Evolutionary conservation across 1,140 invertebrate species (phyloP).

Genomic region (Formica selysi): DNA sequence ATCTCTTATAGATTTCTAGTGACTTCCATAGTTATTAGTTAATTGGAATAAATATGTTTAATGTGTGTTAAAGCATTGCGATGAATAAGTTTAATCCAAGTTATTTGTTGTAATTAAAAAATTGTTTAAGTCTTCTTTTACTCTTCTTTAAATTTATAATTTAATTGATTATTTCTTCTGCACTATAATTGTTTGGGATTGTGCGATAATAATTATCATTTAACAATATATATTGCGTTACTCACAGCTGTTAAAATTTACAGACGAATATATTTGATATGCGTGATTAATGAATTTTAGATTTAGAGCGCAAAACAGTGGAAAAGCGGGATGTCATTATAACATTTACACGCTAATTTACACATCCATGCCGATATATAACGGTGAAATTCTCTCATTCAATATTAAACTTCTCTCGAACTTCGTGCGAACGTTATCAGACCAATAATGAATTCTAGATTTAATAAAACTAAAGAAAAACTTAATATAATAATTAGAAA

Average conservation of each 20-base stretch:
- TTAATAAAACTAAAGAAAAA: too few relatives aligned
- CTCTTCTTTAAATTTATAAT: neutral
- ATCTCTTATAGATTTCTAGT: neutral
- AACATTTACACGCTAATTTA: conserved; percentile 37
- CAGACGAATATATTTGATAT: neutral
- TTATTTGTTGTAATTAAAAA: conserved; percentile 9
- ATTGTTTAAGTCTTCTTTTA: neutral
- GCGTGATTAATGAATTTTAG: conserved; percentile 62
- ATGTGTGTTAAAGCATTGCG: neutral
- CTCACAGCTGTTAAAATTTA: neutral
- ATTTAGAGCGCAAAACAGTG: conserved; percentile 17
- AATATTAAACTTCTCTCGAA: neutral
- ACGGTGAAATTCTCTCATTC: neutral
- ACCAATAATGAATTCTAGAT: too few relatives aligned
- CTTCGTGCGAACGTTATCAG: neutral
- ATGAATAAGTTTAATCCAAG: neutral
- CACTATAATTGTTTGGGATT: neutral
- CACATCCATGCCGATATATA: neutral
- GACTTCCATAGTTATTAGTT: neutral
- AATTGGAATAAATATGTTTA: neutral
- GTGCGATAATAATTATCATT: conserved; percentile 10
- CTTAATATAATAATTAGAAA: too few relatives aligned
- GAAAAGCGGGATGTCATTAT: conserved; percentile 30
- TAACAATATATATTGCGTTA: neutral
- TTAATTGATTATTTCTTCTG: neutral